A percentile compares a stretch with the other conserved stretches of the same genome.
These are phyloP conservation scores for Ostrea denselamellosa DNA, from an alignment of 1,140 invertebrate species.

Conservation along the genomic window DNA sequence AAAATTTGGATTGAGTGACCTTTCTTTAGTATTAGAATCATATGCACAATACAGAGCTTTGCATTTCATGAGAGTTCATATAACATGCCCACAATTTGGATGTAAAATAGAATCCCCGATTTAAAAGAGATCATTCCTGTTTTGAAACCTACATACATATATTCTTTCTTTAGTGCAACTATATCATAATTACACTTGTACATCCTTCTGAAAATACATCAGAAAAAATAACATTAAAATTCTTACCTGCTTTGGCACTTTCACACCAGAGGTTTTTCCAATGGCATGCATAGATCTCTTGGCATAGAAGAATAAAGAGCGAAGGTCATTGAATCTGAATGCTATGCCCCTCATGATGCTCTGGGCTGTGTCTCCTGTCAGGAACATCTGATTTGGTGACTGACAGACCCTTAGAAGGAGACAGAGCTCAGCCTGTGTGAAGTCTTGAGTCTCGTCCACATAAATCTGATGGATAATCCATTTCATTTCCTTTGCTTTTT, in stretches of 20 bases:
- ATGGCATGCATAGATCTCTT: constrained; percentile 62
- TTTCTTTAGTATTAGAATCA: too few species aligned
- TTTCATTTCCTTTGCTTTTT: constrained; percentile 52
- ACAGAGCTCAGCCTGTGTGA: constrained; percentile 75
- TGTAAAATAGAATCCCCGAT: too few species aligned
- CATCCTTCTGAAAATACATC: too few species aligned
- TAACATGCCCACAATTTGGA: too few species aligned
- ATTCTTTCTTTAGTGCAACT: too few species aligned
- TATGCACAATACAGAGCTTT: too few species aligned
- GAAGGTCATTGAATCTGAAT: constrained; percentile 75
- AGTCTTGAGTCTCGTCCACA: constrained; percentile 77
- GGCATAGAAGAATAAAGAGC: constrained; percentile 72
- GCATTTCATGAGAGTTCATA: too few species aligned
- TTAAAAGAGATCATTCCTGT: too few species aligned
- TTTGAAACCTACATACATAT: too few species aligned
- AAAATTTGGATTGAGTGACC: too few species aligned
- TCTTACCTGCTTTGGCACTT: constrained; percentile 60
- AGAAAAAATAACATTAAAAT: too few species aligned
- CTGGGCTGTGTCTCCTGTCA: constrained; percentile 77
- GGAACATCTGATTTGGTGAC: constrained; percentile 75
- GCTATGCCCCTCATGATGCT: constrained; percentile 76
- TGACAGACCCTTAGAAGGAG: constrained; percentile 71
- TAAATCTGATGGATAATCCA: constrained; percentile 74
- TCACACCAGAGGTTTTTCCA: constrained; percentile 64
- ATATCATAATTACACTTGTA: too few species aligned